Conservation (phyloP, 2,113 vertebrate species). For the Pedetes capensis region DNA sequence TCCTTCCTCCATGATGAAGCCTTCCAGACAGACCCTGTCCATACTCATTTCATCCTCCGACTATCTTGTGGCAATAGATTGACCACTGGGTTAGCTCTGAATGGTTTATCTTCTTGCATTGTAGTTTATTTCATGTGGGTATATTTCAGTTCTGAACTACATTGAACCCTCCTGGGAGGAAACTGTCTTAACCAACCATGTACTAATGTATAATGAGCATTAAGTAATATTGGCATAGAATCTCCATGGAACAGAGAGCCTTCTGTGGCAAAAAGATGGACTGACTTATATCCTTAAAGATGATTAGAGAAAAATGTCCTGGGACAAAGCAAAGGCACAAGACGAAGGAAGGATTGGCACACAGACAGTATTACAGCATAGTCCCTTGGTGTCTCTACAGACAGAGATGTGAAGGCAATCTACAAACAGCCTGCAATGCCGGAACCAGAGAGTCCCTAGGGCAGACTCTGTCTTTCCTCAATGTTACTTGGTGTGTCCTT, state of each 20-base stretch:
- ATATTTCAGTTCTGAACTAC: not conserved
- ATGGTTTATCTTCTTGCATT: not conserved
- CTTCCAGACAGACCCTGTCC: not conserved
- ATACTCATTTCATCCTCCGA: not conserved
- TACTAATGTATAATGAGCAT: not conserved
- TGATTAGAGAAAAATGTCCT: not conserved
- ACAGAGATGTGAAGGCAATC: not conserved
- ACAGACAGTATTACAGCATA: not conserved
- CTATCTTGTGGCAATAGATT: no score
- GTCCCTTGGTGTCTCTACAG: not conserved
- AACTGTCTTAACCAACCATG: not conserved
- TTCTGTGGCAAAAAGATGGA: not conserved
- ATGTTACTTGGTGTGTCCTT: not conserved
- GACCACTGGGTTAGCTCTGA: not conserved
- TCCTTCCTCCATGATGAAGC: not conserved
- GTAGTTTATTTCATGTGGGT: not conserved
- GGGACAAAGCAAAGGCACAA: not conserved
- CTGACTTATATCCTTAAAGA: not conserved
- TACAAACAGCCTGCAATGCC: accelerated
- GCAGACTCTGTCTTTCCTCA: not conserved
- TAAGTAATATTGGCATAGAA: not conserved
- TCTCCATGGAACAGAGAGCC: not conserved
- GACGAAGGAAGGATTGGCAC: not conserved
- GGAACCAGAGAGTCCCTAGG: not conserved
- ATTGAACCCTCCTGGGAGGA: not conserved